These are phyloP conservation scores for Euura lappo DNA, from an alignment of 1,140 invertebrate genomes.

Conservation along the genomic window DNA sequence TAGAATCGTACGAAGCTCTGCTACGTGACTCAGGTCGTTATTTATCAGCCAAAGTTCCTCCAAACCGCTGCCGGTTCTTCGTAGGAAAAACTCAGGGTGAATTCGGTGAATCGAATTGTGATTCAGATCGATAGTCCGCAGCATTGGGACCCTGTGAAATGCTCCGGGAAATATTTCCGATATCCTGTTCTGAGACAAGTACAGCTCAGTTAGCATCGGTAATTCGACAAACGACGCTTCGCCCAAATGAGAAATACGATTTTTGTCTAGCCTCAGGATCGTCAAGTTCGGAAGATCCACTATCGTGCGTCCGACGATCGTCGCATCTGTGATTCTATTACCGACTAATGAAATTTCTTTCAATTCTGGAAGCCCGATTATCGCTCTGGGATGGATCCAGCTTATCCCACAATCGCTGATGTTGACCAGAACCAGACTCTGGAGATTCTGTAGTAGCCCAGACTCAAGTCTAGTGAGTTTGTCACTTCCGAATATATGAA, in stretches of 20 bases:
- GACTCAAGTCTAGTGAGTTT: constrained; percentile 72
- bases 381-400: constrained; percentile 79
- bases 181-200: constrained; percentile 77
- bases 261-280: constrained; percentile 72
- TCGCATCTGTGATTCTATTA: constrained; percentile 77
- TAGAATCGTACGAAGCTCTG: constrained; percentile 72
- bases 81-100: constrained; percentile 81
- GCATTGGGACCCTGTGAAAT: constrained; percentile 76
- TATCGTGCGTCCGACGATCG: constrained; percentile 77
- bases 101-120: constrained; percentile 79
- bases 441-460: constrained; percentile 76
- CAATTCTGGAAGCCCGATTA: constrained; percentile 74
- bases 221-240: constrained; percentile 84
- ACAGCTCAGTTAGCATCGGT: constrained; percentile 71
- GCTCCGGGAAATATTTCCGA: constrained; percentile 77
- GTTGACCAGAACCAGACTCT: constrained; percentile 75
- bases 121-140: constrained; percentile 78
- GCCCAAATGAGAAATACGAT: constrained; percentile 71
- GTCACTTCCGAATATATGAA: constrained; percentile 75
- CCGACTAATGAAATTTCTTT: constrained; percentile 73
- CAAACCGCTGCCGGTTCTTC: constrained; percentile 71
- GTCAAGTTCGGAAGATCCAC: constrained; percentile 76
- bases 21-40: constrained; percentile 77
- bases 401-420: constrained; percentile 78
- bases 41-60: constrained; percentile 79